Percentiles rank a stretch among this genome's conserved stretches.
These are phyloP conservation scores for Tragelaphus imberbis DNA, from an alignment of 2,113 vertebrate species.

Conservation along the genomic window DNA sequence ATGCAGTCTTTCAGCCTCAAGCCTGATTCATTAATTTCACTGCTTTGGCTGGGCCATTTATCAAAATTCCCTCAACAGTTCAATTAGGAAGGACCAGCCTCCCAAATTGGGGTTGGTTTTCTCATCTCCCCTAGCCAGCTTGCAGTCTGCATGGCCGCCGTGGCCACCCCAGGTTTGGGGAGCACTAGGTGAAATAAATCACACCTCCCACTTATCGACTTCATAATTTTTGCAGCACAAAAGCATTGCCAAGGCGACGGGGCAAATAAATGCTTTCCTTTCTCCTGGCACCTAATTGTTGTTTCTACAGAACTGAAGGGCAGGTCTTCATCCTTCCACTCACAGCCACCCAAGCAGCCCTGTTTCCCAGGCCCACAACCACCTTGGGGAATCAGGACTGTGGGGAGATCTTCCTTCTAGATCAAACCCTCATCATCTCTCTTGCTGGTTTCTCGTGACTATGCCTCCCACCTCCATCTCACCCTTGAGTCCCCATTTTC, in stretches of 20 bases:
- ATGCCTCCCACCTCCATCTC: neutral
- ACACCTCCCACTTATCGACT: conserved; percentile 42
- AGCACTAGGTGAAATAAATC: conserved; percentile 55
- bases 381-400: too few species aligned
- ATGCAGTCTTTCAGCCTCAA: conserved; percentile 32
- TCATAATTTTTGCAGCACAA: neutral
- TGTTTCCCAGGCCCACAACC: neutral
- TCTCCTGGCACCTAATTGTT: neutral
- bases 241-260: neutral
- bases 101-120: conserved; percentile 63
- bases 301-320: neutral
- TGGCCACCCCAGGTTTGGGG: conserved; percentile 56
- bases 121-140: conserved; percentile 59
- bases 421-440: neutral
- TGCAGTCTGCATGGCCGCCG: conserved; percentile 10
- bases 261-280: conserved; percentile 50
- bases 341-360: neutral
- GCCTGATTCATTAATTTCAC: conserved; percentile 63
- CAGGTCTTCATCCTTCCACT: neutral
- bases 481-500: neutral
- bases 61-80: conserved; percentile 72
- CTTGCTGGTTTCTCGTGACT: neutral
- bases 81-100: conserved; percentile 63
- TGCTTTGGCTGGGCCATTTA: conserved; percentile 46
- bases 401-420: neutral